Conservation (phyloP, 2,797 vertebrate species). For the Tiaroga cobitis region DNA sequence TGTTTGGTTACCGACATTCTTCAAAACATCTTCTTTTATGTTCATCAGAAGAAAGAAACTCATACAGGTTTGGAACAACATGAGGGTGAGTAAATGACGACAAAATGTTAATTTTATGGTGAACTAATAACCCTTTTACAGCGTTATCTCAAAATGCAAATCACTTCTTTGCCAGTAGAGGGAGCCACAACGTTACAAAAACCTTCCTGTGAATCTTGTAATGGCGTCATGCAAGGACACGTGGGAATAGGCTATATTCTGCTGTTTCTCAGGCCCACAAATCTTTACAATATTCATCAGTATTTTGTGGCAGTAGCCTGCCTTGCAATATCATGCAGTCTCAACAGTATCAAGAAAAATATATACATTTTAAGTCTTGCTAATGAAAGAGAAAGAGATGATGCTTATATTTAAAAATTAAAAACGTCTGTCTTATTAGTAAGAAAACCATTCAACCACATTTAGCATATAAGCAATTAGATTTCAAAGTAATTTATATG, state of each 20-base stretch:
- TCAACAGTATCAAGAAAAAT: neutral
- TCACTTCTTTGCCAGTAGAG: slow-evolving; percentile 19
- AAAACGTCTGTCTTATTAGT: too few species aligned
- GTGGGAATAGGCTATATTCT: neutral
- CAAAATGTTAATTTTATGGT: neutral
- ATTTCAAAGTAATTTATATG: neutral
- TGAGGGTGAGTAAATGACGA: neutral
- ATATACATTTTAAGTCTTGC: too few species aligned
- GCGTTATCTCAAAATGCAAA: neutral
- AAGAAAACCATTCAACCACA: neutral
- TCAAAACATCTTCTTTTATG: neutral
- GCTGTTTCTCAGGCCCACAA: neutral
- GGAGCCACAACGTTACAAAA: slow-evolving; percentile 39
- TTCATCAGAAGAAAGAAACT: neutral
- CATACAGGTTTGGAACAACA: neutral
- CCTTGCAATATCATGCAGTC: neutral
- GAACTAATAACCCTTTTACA: neutral
- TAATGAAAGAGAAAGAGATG: neutral
- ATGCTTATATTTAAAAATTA: neutral
- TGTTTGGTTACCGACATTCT: neutral
- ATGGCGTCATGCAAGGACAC: neutral
- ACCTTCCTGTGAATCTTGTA: neutral
- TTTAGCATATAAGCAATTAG: neutral
- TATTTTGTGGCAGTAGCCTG: neutral
- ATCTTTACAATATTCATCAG: neutral